These are phyloP conservation scores for Ostrea denselamellosa DNA, from an alignment of 1,140 invertebrate genomes.

Conservation along the genomic window DNA sequence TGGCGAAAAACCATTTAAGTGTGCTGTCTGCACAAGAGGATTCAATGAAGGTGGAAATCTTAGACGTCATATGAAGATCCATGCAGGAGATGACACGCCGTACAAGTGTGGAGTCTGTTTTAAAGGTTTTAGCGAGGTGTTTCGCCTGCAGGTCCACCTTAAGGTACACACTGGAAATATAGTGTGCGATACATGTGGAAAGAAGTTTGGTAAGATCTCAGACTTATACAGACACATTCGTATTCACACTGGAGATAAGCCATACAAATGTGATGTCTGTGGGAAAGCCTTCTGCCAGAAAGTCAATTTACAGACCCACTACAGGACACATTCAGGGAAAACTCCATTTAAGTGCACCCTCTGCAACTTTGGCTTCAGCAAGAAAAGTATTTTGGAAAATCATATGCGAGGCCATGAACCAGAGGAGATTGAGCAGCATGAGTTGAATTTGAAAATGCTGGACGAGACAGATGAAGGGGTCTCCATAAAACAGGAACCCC, in stretches of 20 bases:
- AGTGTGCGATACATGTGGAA: conserved; percentile 52
- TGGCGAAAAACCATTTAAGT: conserved; percentile 60
- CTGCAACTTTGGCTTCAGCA: conserved; percentile 93
- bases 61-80: conserved; percentile 58
- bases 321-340: conserved; percentile 91
- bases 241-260: conserved; percentile 91
- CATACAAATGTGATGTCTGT: conserved; percentile 76
- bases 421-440: conserved; percentile 43
- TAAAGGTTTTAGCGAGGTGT: conserved; percentile 53
- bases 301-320: conserved; percentile 54
- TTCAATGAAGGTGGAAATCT: conserved; percentile 58
- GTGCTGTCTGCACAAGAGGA: conserved; percentile 55
- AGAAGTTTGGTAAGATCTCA: conserved; percentile 56
- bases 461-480: not conserved
- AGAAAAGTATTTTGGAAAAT: conserved; percentile 94
- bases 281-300: conserved; percentile 58
- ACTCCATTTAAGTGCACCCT: conserved; percentile 97
- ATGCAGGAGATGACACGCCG: conserved; percentile 54
- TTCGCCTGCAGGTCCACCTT: conserved; percentile 52
- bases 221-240: conserved; percentile 60
- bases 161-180: conserved; percentile 58
- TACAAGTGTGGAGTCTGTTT: conserved; percentile 59
- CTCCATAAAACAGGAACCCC: conserved; percentile 43
- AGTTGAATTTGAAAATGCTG: conserved; percentile 28
- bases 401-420: conserved; percentile 94